Evolutionary conservation across 1,140 invertebrate species (phyloP).

Genomic region (Laupala kohalensis): DNA sequence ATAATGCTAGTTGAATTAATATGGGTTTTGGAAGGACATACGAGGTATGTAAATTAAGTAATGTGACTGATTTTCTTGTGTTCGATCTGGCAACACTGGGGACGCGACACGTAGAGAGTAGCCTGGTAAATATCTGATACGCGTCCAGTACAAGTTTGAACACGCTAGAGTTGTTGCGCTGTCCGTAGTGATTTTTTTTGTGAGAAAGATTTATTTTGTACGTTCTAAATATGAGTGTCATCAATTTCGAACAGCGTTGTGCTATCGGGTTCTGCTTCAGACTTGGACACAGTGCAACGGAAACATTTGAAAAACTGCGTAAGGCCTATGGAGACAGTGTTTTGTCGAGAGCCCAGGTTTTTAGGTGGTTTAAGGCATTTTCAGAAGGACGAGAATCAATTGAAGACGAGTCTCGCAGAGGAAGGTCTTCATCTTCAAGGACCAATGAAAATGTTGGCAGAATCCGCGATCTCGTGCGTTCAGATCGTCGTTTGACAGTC

Average conservation of each 20-base stretch:
- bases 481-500: conserved; percentile 6
- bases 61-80: neutral
- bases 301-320: conserved; percentile 13
- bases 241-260: conserved; percentile 15
- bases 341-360: conserved; percentile 13
- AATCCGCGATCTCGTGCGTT: conserved; percentile 14
- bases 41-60: no score
- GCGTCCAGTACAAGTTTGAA: conserved; percentile 1
- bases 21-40: no score
- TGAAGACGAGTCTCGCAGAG: conserved; percentile 12
- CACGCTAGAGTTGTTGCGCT: neutral
- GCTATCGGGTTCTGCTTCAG: conserved; percentile 21
- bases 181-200: no score
- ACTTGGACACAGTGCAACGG: conserved; percentile 17
- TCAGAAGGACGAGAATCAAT: conserved; percentile 17
- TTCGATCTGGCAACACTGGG: conserved; percentile 5
- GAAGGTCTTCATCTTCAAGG: conserved; percentile 14
- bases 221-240: conserved; percentile 10
- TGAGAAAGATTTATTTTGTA: neutral
- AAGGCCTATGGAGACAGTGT: conserved; percentile 14
- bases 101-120: neutral
- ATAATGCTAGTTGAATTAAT: no score
- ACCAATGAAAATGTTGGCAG: conserved; percentile 15
- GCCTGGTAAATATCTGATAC: neutral
- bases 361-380: conserved; percentile 16